Conservation (phyloP, 2,113 vertebrate species). For the Oxygymnocypris stewartii region DNA sequence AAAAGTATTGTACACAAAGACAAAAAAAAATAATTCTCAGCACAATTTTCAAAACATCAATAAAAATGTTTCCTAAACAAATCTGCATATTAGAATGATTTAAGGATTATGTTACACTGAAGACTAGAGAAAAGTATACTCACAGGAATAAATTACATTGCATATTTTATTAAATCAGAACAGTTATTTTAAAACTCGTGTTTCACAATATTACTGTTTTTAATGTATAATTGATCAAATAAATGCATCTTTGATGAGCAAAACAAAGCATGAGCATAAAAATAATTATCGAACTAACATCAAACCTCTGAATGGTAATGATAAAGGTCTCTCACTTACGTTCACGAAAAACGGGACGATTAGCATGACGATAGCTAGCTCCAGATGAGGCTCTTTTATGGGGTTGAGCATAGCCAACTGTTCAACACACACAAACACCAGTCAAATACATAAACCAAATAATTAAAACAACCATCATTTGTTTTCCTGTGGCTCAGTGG, state of each 20-base stretch:
- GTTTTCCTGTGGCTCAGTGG: too few relatives aligned
- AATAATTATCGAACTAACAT: background rate
- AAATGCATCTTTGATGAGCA: background rate
- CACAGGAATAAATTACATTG: background rate
- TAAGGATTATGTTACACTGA: background rate
- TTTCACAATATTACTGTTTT: background rate
- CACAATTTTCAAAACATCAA: background rate
- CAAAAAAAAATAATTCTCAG: background rate
- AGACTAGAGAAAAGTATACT: background rate
- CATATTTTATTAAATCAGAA: background rate
- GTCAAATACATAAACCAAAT: slow-evolving; percentile 23
- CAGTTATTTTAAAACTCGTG: background rate
- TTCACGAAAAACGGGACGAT: slow-evolving; percentile 98
- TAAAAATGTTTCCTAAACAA: background rate
- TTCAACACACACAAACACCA: slow-evolving; percentile 56
- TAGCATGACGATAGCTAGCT: slow-evolving; percentile 96
- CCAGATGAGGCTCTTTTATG: slow-evolving; percentile 89
- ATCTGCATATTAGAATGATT: background rate
- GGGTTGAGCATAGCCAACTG: slow-evolving; percentile 91
- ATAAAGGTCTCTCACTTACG: slow-evolving; percentile 76
- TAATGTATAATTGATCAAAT: background rate
- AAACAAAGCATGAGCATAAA: background rate
- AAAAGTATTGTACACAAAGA: too few relatives aligned
- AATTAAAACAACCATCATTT: background rate
- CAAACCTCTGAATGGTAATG: background rate